phyloP scores from a whole-genome alignment of 2,888 invertebrate species.

The Dendrolimus pini region DNA sequence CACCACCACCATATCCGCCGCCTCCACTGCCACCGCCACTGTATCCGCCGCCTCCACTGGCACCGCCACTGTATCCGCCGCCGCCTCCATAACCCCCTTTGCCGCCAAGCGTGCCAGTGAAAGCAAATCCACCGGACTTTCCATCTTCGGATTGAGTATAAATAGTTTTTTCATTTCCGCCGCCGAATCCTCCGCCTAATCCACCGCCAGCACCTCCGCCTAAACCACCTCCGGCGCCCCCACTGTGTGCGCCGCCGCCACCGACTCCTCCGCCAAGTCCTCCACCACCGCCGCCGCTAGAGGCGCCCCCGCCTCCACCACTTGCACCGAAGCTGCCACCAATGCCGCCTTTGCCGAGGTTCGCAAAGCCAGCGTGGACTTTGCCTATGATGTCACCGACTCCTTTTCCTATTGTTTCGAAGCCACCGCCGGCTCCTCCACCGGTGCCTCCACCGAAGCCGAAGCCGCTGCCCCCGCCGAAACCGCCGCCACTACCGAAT shows the following conservation, averaged over 20 bases:
- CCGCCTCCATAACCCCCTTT: slow-evolving; percentile 62
- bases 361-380: slow-evolving; percentile 34
- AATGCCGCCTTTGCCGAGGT: slow-evolving; percentile 17
- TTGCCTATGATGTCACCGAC: slow-evolving; percentile 41
- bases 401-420: slow-evolving; percentile 37
- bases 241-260: slow-evolving; percentile 8
- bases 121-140: slow-evolving; percentile 63
- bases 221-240: slow-evolving; percentile 5
- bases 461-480: slow-evolving; percentile 22
- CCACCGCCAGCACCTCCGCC: slow-evolving; percentile 21
- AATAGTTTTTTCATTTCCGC: slow-evolving; percentile 40
- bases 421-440: slow-evolving; percentile 22
- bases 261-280: slow-evolving; percentile 6
- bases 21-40: slow-evolving; percentile 47
- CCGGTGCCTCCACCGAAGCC: slow-evolving; percentile 17
- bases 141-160: slow-evolving; percentile 58
- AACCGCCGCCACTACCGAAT: slow-evolving; percentile 24
- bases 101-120: slow-evolving; percentile 50
- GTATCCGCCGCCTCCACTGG: slow-evolving; percentile 52
- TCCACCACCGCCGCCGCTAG: slow-evolving; percentile 14
- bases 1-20: slow-evolving; percentile 15
- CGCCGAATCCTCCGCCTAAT: slow-evolving; percentile 22
- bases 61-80: slow-evolving; percentile 44
- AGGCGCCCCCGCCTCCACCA: slow-evolving; percentile 4
- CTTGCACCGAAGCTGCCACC: slow-evolving; percentile 7